phyloP scores from a whole-genome alignment of 2,113 vertebrate species.

The Poeciliopsis prolifica region DNA sequence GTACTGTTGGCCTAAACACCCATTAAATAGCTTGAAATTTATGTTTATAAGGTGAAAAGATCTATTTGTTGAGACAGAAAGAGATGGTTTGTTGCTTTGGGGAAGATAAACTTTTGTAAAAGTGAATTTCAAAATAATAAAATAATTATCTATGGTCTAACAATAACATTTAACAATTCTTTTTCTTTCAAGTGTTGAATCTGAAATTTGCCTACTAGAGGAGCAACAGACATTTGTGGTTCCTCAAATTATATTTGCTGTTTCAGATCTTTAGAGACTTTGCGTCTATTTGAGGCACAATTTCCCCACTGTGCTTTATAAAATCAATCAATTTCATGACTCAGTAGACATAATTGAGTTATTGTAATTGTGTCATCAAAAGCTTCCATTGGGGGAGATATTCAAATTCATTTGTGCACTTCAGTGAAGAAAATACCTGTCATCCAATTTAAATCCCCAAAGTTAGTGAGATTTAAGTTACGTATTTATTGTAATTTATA shows the following conservation, averaged over 20 bases:
- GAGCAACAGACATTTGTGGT: constrained; percentile 12
- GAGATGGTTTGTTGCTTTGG: too few species aligned
- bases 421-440: constrained; percentile 43
- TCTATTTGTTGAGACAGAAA: too few species aligned
- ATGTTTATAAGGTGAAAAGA: too few species aligned
- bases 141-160: too few species aligned
- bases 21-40: too few species aligned
- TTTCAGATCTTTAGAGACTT: constrained; percentile 34
- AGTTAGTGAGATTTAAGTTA: constrained; percentile 7
- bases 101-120: too few species aligned
- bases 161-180: too few species aligned
- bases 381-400: constrained; percentile 62
- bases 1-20: too few species aligned
- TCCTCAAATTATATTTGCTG: constrained; percentile 17
- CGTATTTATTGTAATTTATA: not conserved
- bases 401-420: constrained; percentile 53
- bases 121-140: too few species aligned
- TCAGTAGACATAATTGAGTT: constrained; percentile 67
- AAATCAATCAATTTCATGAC: constrained; percentile 74
- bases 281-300: constrained; percentile 41
- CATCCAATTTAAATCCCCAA: constrained; percentile 15
- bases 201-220: not conserved
- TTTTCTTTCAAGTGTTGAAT: not conserved
- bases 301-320: constrained; percentile 43
- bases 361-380: constrained; percentile 68